Conservation (phyloP, 1,140 invertebrate genomes). For the Geopemphigus sp. region DNA sequence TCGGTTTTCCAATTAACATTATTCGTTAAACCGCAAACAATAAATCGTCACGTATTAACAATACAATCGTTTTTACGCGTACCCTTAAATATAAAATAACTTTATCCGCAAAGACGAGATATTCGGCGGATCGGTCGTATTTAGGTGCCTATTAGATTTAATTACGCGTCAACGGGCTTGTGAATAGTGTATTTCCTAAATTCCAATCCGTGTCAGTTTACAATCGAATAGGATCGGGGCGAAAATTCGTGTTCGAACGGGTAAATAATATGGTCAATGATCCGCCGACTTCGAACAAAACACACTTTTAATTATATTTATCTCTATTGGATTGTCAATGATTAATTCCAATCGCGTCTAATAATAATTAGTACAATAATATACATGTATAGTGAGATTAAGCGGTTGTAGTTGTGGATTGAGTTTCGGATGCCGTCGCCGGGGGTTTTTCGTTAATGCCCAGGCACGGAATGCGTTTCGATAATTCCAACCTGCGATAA, state of each 20-base stretch:
- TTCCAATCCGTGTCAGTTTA: background rate
- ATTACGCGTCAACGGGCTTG: too few species aligned
- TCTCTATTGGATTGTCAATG: constrained; percentile 3
- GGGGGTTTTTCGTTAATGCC: constrained; percentile 62
- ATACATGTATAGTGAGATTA: background rate
- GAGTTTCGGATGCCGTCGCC: constrained; percentile 56
- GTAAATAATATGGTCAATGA: background rate
- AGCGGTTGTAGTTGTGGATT: constrained; percentile 56
- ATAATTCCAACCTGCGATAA: constrained; percentile 60
- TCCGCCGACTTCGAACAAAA: background rate
- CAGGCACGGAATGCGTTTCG: constrained; percentile 65
- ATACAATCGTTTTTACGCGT: too few species aligned
- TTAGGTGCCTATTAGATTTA: too few species aligned
- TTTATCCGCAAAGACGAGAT: too few species aligned
- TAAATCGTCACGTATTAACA: background rate
- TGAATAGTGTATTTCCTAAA: background rate
- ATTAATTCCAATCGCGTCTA: background rate
- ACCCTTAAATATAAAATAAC: too few species aligned
- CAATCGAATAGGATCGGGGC: too few species aligned
- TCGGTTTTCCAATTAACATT: too few species aligned
- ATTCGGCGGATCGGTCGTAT: too few species aligned
- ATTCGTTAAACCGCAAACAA: background rate
- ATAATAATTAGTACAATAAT: background rate
- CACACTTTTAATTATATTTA: background rate
- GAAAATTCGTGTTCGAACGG: background rate